Evolutionary conservation across 2,888 invertebrate genomes (phyloP), one percentile per base, ranked within the genome.

Genomic region (Molanna angustata): DNA sequence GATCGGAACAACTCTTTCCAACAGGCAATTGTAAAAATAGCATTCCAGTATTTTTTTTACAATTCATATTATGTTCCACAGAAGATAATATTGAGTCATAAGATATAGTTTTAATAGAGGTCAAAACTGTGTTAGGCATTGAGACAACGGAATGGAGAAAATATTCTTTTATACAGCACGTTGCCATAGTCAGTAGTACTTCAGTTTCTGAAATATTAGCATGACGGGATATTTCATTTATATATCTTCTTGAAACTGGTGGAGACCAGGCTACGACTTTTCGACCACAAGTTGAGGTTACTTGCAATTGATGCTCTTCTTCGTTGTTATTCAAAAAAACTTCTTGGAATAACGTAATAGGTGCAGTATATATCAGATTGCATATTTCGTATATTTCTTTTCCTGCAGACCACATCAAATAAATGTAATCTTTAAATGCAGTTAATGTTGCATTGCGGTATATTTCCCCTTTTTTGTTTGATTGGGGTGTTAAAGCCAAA

Each of bases 231-330:
- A 85, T 80, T 22, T 78, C 74, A 45, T 77, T 77, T 4, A 88
- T 69, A 11, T 75, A 67, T 0, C 78, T 78, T 4, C 79, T 69
- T 4, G 81, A 72, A 0, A 87, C 78, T 0, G 83, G 79, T 0
- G 82, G 79, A 0, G 86, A 86, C 87, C 88, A 88, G 1, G 84
- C 80, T 2, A 84, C 80, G 1, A 85, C 83, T 73, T 88, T 87
- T 57, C 87, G 73, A 1, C 87, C 87, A 64, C 85, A 85, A 18
- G 85, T 71, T 0, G 84, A 84, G 11, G 83, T 79, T 0, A 82
- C 83, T 64, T 85, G 84, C 51, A 83, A 62, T 35, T 78, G 67
- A 64, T 81, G 78, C 17, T 76, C 62, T 3, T 67, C 72, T 40
- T 80, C 79, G 37, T 78, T 76, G 54, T 79, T 74, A 16, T 76